phyloP scores from a whole-genome alignment of 2,888 invertebrate genomes.

The Dorcus parallelipipedus region DNA sequence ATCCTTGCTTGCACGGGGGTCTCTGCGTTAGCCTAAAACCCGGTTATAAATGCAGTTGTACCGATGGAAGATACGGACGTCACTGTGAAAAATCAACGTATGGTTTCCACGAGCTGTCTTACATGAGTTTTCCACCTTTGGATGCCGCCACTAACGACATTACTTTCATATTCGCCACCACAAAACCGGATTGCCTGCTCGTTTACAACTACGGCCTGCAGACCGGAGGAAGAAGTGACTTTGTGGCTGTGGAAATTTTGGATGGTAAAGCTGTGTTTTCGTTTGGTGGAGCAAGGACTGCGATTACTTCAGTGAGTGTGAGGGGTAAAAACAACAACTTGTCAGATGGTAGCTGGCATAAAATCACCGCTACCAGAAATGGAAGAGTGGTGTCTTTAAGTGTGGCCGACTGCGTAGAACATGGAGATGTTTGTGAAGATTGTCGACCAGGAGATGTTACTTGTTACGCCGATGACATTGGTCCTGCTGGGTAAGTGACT shows the following conservation, averaged over 20 bases:
- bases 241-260: constrained; percentile 86
- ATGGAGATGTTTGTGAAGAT: constrained; percentile 82
- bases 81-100: constrained; percentile 89
- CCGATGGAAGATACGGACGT: constrained; percentile 82
- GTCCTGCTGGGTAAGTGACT: constrained; percentile 77
- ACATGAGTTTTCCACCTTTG: constrained; percentile 81
- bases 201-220: constrained; percentile 89
- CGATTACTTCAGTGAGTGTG: constrained; percentile 77
- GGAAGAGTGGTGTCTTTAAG: constrained; percentile 84
- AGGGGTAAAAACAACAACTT: constrained; percentile 62
- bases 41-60: constrained; percentile 82
- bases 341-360: constrained; percentile 87
- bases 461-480: constrained; percentile 61
- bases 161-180: constrained; percentile 86
- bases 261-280: constrained; percentile 84
- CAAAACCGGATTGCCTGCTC: constrained; percentile 80
- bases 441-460: constrained; percentile 78
- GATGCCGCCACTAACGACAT: constrained; percentile 89
- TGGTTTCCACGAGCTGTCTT: constrained; percentile 87
- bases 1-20: constrained; percentile 90
- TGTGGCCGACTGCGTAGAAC: constrained; percentile 76
- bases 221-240: constrained; percentile 85
- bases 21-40: constrained; percentile 85
- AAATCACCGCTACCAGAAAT: constrained; percentile 86
- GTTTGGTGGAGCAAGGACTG: constrained; percentile 84